Base-by-base conservation (phyloP, 2,888 invertebrate species). In the Lasioglossum leucozonium region DNA sequence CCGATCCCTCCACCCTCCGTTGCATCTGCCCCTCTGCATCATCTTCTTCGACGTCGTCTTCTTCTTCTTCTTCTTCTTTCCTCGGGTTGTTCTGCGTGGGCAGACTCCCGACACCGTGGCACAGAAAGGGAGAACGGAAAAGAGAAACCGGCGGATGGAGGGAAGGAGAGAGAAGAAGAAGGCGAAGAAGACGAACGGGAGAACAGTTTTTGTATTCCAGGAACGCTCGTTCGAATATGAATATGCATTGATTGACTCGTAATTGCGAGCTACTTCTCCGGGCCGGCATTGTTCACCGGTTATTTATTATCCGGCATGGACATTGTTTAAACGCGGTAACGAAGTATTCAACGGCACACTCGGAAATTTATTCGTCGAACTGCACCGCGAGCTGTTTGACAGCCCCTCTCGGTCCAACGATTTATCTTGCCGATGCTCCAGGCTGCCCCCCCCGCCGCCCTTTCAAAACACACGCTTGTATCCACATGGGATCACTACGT, bases 191-290 rank as follows among this genome's bases (percentile, higher is more conserved):
- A 87, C 80, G 83, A 77, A 74, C 34, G 30, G 51, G 51, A 82
- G 76, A 72, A 78, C 34, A 62, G 76, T 90, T 90, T 91, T 90
- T 91, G 89, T 85, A 91, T 90, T 91, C 91, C 88, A 84, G 89
- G 89, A 91, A 91, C 91, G 91, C 88, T 85, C 88, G 87, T 86
- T 84, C 90, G 82, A 87, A 90, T 89, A 91, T 92, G 90, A 90
- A 91, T 92, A 92, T 92, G 91, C 91, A 92, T 91, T 91, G 91
- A 91, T 91, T 91, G 92, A 92, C 91, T 86, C 85, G 89, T 91
- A 92, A 91, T 91, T 90, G 90, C 91, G 85, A 86, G 90, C 90
- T 89, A 89, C 90, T 90, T 89, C 90, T 82, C 78, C 78, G 77
- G 47, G 79, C 67, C 65, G 62, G 18, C 84, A 88, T 90, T 89